Percentiles rank a stretch among this genome's conserved stretches.
Conservation (phyloP, 2,113 vertebrate species). For the Setophaga coronata region DNA sequence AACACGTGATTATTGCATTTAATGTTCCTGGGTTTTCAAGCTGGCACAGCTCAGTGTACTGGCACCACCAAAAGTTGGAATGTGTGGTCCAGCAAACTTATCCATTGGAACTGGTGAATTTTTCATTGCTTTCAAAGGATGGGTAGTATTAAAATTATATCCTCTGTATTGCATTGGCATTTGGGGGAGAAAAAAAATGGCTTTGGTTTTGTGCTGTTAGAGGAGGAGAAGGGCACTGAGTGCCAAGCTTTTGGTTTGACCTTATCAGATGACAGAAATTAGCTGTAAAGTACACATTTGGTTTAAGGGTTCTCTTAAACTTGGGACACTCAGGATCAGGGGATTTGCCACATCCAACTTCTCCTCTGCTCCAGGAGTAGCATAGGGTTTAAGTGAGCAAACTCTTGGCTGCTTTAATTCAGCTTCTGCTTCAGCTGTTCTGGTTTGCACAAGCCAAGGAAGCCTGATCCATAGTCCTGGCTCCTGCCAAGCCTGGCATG, state of each 20-base stretch:
- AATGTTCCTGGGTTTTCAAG: neutral
- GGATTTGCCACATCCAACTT: neutral
- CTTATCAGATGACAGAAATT: neutral
- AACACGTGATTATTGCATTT: neutral
- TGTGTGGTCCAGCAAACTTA: neutral
- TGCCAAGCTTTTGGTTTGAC: neutral
- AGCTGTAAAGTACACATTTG: neutral
- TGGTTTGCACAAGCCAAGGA: accelerated
- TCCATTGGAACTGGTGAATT: neutral
- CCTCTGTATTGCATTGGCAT: neutral
- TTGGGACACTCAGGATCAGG: neutral
- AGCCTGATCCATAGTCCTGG: neutral
- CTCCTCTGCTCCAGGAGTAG: neutral
- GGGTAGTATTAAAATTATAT: neutral
- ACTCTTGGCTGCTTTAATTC: neutral
- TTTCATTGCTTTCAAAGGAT: neutral
- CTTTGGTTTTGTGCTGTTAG: neutral
- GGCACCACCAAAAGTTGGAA: neutral
- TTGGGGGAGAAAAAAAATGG: neutral
- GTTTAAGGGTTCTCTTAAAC: neutral
- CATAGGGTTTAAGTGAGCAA: neutral
- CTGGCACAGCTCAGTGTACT: neutral
- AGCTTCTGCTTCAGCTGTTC: neutral
- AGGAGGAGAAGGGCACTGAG: neutral
- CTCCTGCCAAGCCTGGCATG: neutral